Percentiles rank a stretch among this genome's conserved stretches.
Evolutionary conservation across 1,140 invertebrate genomes (phyloP).

Genomic region (Drosophila obscura): DNA sequence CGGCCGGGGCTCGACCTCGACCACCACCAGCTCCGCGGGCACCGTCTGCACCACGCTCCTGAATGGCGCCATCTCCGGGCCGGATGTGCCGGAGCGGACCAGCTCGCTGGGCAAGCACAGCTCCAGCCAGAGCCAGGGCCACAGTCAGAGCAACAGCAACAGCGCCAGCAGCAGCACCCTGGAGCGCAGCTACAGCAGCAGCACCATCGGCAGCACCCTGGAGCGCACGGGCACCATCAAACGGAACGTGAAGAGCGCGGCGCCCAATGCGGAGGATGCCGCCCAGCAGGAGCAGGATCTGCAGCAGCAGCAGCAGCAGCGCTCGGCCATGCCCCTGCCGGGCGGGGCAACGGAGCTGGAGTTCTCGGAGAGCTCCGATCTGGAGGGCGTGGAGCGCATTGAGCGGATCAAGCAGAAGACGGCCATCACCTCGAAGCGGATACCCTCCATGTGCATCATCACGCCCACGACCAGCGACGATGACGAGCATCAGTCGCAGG

Average conservation of each 20-base stretch:
- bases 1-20: constrained; percentile 94
- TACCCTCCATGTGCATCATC: constrained; percentile 96
- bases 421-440: constrained; percentile 92
- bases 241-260: constrained; percentile 79
- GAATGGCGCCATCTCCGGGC: constrained; percentile 83
- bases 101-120: constrained; percentile 87
- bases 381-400: constrained; percentile 92
- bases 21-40: constrained; percentile 94
- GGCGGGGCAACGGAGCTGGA: constrained; percentile 83
- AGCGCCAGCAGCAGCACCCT: constrained; percentile 85
- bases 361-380: constrained; percentile 92
- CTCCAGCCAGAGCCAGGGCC: constrained; percentile 75
- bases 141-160: constrained; percentile 79
- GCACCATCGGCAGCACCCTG: constrained; percentile 85
- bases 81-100: constrained; percentile 90
- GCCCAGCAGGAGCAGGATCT: constrained; percentile 21
- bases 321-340: constrained; percentile 48
- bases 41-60: constrained; percentile 93
- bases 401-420: constrained; percentile 94
- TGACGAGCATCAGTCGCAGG: constrained; percentile 86
- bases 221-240: constrained; percentile 84
- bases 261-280: constrained; percentile 22
- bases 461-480: constrained; percentile 94
- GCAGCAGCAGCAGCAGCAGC: constrained; percentile 31
- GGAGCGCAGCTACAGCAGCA: constrained; percentile 86